These are phyloP conservation scores for Columba janthina DNA, from an alignment of 2,113 vertebrate species.

Conservation along the genomic window DNA sequence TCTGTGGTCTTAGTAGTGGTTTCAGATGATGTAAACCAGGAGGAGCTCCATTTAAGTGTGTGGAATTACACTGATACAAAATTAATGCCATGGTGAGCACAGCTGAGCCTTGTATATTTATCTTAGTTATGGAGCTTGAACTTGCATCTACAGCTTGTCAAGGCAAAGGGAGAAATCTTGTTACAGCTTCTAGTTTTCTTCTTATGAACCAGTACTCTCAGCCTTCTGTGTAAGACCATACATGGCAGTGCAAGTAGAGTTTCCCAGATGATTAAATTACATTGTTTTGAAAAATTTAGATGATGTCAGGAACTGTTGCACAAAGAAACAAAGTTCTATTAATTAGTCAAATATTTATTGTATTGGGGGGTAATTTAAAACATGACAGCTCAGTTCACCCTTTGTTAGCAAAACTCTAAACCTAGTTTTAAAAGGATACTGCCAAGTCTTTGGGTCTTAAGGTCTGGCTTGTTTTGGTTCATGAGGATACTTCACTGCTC, in stretches of 20 bases:
- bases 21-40: background rate
- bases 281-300: conserved; percentile 7
- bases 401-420: background rate
- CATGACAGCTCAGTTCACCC: background rate
- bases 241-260: background rate
- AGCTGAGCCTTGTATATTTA: background rate
- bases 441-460: background rate
- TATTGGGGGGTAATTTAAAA: background rate
- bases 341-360: conserved; percentile 19
- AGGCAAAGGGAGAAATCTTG: background rate
- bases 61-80: background rate
- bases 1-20: background rate
- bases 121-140: background rate
- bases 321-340: background rate
- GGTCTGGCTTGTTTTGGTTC: background rate
- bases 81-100: background rate
- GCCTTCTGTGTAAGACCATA: conserved; percentile 1
- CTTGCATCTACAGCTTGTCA: background rate
- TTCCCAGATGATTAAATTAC: conserved; percentile 35
- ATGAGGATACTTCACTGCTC: background rate
- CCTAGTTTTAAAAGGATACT: background rate
- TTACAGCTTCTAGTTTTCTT: background rate
- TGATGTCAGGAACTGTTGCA: background rate
- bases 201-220: background rate
- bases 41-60: background rate